Evolutionary conservation across 2,888 invertebrate species (phyloP).

Genomic region (Nebria brevicollis): DNA sequence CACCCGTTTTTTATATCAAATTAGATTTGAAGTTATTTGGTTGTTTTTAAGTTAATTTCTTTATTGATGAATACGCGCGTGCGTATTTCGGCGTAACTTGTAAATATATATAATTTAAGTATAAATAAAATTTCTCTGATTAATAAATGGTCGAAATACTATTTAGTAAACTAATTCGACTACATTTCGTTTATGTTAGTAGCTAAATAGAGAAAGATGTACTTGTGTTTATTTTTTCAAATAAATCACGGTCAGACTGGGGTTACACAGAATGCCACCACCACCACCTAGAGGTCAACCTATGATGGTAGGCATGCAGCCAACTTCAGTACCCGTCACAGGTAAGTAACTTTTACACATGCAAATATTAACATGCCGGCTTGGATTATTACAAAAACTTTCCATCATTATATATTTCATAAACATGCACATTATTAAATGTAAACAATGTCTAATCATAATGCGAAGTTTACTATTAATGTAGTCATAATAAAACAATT

Average conservation of each 20-base stretch:
- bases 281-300: conserved; percentile 62
- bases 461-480: too few species aligned
- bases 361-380: not conserved
- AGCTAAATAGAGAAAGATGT: conserved; percentile 9
- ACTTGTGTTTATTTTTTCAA: conserved; percentile 19
- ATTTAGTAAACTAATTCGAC: conserved; percentile 25
- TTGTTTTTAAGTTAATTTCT: not conserved
- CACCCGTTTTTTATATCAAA: not conserved
- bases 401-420: not conserved
- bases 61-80: not conserved
- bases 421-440: too few species aligned
- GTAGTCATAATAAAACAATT: too few species aligned
- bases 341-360: conserved; percentile 50
- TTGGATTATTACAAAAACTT: not conserved
- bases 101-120: not conserved
- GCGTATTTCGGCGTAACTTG: not conserved
- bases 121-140: conserved; percentile 16
- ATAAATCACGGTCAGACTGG: conserved; percentile 55
- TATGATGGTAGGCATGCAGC: conserved; percentile 67
- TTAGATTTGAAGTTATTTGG: not conserved
- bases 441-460: too few species aligned
- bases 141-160: conserved; percentile 17
- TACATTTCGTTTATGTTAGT: conserved; percentile 30
- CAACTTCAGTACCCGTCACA: conserved; percentile 58
- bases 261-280: conserved; percentile 61